A percentile compares a stretch with the other conserved stretches of the same genome.
Conservation (phyloP, 1,140 invertebrate genomes). For the Drosophila leontia region DNA sequence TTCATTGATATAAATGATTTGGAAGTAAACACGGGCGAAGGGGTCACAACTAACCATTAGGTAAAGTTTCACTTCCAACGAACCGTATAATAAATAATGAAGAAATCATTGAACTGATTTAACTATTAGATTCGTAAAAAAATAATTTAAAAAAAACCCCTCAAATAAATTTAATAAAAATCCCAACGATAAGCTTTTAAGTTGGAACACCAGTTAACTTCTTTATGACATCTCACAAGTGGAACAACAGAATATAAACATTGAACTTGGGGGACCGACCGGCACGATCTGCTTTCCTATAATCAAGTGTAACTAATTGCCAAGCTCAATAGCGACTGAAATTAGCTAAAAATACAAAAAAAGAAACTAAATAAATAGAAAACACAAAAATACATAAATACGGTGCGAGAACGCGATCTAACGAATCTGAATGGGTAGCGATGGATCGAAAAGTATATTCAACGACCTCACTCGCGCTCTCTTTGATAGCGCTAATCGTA, state of each 20-base stretch:
- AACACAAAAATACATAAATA: conserved; percentile 56
- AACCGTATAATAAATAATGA: conserved; percentile 13
- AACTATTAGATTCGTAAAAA: neutral
- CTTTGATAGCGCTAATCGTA: conserved; percentile 58
- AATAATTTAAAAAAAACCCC: too few relatives aligned
- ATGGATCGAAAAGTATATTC: conserved; percentile 33
- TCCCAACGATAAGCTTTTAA: neutral
- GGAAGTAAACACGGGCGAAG: conserved; percentile 19
- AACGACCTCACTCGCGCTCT: conserved; percentile 13
- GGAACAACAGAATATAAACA: conserved; percentile 35
- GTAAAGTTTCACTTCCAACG: conserved; percentile 23
- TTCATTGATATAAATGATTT: conserved; percentile 64
- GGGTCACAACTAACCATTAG: conserved; percentile 22
- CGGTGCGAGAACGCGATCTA: conserved; percentile 22
- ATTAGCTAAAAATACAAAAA: conserved; percentile 62
- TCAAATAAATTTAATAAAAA: too few relatives aligned
- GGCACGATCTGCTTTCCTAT: conserved; percentile 36
- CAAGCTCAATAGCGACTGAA: conserved; percentile 69
- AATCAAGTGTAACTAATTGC: conserved; percentile 72
- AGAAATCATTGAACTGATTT: neutral
- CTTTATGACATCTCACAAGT: neutral
- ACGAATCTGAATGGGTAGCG: conserved; percentile 31
- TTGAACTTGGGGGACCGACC: conserved; percentile 30
- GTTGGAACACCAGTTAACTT: conserved; percentile 1
- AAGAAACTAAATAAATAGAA: conserved; percentile 27